Conservation (phyloP, 2,797 vertebrate genomes). For the Melanotaenia nigrans region DNA sequence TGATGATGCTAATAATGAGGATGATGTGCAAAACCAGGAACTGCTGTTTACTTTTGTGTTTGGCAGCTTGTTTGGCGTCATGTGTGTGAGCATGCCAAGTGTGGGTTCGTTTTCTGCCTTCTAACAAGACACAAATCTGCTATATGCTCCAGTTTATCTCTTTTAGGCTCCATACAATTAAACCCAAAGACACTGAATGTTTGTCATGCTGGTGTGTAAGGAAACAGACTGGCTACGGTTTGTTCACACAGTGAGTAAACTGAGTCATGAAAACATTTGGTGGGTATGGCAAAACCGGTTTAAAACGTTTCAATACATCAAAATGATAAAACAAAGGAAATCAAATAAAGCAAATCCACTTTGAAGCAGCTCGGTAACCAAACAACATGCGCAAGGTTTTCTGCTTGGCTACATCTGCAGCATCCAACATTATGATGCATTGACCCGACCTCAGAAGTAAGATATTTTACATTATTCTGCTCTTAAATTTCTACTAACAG, state of each 20-base stretch:
- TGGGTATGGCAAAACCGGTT: background rate
- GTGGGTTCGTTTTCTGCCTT: conserved; percentile 35
- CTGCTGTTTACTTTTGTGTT: conserved; percentile 14
- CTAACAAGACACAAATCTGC: conserved; percentile 19
- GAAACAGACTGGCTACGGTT: background rate
- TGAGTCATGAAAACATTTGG: background rate
- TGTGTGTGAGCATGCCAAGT: conserved; percentile 31
- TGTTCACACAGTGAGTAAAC: background rate
- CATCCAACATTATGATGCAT: background rate
- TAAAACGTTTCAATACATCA: background rate
- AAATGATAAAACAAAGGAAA: background rate
- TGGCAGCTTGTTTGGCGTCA: conserved; percentile 43
- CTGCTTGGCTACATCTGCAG: background rate
- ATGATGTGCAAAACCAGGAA: background rate
- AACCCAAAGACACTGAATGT: background rate
- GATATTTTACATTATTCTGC: background rate
- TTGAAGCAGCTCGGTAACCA: background rate
- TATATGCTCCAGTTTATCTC: background rate
- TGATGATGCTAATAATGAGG: background rate
- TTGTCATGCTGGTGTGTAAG: background rate
- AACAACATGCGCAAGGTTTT: background rate
- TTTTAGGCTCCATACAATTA: background rate
- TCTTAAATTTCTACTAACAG: background rate
- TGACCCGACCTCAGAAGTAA: background rate
- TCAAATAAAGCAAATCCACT: background rate